Conservation (phyloP, 1,140 invertebrate species). For the Cecropterus lyciades region DNA sequence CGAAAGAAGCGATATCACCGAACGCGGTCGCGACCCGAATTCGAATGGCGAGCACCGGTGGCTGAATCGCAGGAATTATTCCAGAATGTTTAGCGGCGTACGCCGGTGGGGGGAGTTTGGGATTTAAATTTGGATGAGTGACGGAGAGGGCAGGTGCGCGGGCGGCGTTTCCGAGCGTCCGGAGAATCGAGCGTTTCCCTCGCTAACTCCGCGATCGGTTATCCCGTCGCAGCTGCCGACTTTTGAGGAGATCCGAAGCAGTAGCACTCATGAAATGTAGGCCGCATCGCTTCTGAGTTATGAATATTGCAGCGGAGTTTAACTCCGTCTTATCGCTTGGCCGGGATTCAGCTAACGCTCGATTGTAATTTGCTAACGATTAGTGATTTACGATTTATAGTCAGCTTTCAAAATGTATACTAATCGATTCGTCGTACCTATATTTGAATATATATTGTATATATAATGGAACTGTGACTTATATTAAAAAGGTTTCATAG, state of each 20-base stretch:
- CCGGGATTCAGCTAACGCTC: conserved; percentile 52
- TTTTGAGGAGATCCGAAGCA: conserved; percentile 53
- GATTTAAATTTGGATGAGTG: conserved; percentile 84
- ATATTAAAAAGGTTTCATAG: too few relatives aligned
- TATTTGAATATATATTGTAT: too few relatives aligned
- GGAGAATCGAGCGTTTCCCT: conserved; percentile 61
- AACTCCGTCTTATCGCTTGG: conserved; percentile 57
- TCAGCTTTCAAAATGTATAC: too few relatives aligned
- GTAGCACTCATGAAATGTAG: conserved; percentile 50
- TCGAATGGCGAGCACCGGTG: conserved; percentile 80
- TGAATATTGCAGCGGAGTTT: conserved; percentile 41
- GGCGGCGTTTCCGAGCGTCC: conserved; percentile 73
- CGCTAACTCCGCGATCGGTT: conserved; percentile 50
- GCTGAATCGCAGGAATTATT: conserved; percentile 81
- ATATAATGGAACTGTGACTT: too few relatives aligned
- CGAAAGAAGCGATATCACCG: conserved; percentile 72
- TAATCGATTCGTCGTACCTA: neutral
- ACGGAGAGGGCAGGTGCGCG: conserved; percentile 83
- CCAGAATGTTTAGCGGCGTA: conserved; percentile 78
- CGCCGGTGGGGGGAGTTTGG: conserved; percentile 77
- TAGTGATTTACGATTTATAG: conserved; percentile 53
- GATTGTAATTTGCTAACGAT: conserved; percentile 60
- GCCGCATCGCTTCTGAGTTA: conserved; percentile 45
- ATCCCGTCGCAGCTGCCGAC: conserved; percentile 46
- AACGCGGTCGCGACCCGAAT: conserved; percentile 83